Evolutionary conservation across 2,888 invertebrate genomes (phyloP), one percentile per base, ranked within the genome.

Genomic region (Hirtodrosophila histrioides): DNA sequence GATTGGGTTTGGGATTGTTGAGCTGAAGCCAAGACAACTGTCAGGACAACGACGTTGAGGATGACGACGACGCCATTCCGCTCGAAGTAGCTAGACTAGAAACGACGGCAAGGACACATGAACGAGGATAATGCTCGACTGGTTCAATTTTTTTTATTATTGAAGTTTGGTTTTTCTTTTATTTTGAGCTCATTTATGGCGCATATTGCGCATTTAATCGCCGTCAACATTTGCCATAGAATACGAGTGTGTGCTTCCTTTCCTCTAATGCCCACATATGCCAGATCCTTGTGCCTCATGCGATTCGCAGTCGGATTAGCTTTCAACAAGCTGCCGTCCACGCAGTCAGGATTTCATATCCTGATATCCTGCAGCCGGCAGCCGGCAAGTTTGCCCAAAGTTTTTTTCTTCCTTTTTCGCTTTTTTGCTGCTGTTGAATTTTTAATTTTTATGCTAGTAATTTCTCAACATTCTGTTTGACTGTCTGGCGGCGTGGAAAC

Each of bases 391-490:
- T 73, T 78, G 48, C 48, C 53, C 45, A 68, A 75, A 75, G 44
- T 48, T 72, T 61, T 68, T 65, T 41, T 43, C 40, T 36, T 35
- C 49, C 17, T 46, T 49, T 10, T 23, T 54, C n/a, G n/a, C n/a
- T 29, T 33, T 11, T 4, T 37, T 45, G 9, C 76, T 76, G 76
- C 88, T 87, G 88, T 77, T 87, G 87, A 87, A 87, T 88, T 88
- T 88, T 87, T 87, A 88, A 87, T 87, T 87, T 88, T 87, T 86
- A 87, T 88, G 84, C 78, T 86, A 69, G 86, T 85, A 80, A 85
- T 87, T 86, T 87, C 81, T 85, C 75, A 78, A 67, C 85, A 76
- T 83, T 79, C 65, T 64, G 63, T 66, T 60, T 57, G 45, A 63
- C 50, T 62, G 62, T 71, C 60, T 40, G 12, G 9, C 49, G 41